These are phyloP conservation scores for Ophioninae sp. DNA, from an alignment of 2,888 invertebrate species.

Conservation along the genomic window DNA sequence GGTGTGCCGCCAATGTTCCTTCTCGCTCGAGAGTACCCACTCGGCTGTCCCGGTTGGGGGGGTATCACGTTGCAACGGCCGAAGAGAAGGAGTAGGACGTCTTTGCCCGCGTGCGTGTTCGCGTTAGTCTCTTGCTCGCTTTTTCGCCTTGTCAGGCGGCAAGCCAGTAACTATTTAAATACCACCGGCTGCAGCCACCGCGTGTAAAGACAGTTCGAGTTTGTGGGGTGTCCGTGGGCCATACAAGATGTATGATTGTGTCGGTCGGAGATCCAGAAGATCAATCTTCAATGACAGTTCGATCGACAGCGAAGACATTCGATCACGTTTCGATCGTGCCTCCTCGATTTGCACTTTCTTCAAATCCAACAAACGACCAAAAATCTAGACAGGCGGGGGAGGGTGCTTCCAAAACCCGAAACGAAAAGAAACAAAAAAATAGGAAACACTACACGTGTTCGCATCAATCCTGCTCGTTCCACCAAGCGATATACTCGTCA, in stretches of 20 bases:
- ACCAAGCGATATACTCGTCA: conserved; percentile 33
- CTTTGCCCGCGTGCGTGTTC: conserved; percentile 50
- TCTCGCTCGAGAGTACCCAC: conserved; percentile 48
- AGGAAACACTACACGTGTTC: too few relatives aligned
- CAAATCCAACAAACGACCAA: too few relatives aligned
- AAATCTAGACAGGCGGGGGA: too few relatives aligned
- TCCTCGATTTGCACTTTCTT: too few relatives aligned
- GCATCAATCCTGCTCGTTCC: conserved; percentile 39
- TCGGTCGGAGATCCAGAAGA: too few relatives aligned
- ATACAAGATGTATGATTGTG: too few relatives aligned
- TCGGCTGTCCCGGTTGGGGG: conserved; percentile 52
- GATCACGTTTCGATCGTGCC: too few relatives aligned
- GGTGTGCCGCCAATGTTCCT: conserved; percentile 37
- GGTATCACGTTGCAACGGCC: conserved; percentile 69
- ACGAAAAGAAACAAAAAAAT: too few relatives aligned
- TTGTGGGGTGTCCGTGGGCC: too few relatives aligned
- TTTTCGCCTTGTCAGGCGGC: conserved; percentile 43
- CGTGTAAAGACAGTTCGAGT: conserved; percentile 59
- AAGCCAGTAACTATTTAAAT: conserved; percentile 65
- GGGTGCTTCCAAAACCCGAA: too few relatives aligned
- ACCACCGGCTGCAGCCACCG: conserved; percentile 64
- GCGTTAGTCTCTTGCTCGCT: conserved; percentile 52
- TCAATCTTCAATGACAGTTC: too few relatives aligned
- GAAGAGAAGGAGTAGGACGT: conserved; percentile 56
- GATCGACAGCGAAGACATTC: too few relatives aligned